A percentile compares a stretch with the other conserved stretches of the same genome.
Conservation (phyloP, 1,140 invertebrate genomes). For the Conus ventricosus region DNA sequence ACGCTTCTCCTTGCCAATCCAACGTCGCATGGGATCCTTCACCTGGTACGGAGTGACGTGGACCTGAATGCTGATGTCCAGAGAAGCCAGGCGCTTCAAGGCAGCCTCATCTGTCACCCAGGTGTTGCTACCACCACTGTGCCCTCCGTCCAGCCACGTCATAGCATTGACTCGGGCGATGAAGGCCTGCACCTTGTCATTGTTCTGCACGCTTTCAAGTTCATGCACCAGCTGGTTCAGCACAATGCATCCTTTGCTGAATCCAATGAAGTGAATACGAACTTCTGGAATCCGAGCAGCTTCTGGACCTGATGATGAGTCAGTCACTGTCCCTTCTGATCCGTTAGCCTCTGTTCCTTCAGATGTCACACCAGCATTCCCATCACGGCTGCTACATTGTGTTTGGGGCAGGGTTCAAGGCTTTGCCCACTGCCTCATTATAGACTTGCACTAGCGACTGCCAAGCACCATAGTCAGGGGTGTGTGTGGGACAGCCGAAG, state of each 20-base stretch:
- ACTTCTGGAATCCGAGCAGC: neutral
- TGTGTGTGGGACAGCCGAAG: slow-evolving; percentile 81
- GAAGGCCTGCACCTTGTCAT: slow-evolving; percentile 52
- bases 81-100: slow-evolving; percentile 81
- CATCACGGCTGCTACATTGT: neutral
- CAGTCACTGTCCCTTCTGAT: neutral
- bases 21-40: slow-evolving; percentile 83
- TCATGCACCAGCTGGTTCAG: slow-evolving; percentile 92
- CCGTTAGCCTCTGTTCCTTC: neutral
- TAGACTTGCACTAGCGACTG: slow-evolving; percentile 77
- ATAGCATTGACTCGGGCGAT: slow-evolving; percentile 77
- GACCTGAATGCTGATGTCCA: slow-evolving; percentile 77
- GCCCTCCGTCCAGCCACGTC: slow-evolving; percentile 92
- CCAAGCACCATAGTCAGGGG: slow-evolving; percentile 73
- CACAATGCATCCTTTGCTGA: slow-evolving; percentile 94
- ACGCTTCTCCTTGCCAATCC: slow-evolving; percentile 88
- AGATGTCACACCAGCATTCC: neutral
- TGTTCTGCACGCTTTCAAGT: slow-evolving; percentile 77
- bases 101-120: slow-evolving; percentile 87
- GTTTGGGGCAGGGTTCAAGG: neutral
- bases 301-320: neutral
- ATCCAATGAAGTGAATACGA: slow-evolving; percentile 79
- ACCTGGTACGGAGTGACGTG: slow-evolving; percentile 91
- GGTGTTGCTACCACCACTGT: slow-evolving; percentile 86
- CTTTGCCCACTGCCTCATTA: slow-evolving; percentile 41